Evolutionary conservation across 2,888 invertebrate genomes (phyloP).

Genomic region (Melanostoma mellinum): DNA sequence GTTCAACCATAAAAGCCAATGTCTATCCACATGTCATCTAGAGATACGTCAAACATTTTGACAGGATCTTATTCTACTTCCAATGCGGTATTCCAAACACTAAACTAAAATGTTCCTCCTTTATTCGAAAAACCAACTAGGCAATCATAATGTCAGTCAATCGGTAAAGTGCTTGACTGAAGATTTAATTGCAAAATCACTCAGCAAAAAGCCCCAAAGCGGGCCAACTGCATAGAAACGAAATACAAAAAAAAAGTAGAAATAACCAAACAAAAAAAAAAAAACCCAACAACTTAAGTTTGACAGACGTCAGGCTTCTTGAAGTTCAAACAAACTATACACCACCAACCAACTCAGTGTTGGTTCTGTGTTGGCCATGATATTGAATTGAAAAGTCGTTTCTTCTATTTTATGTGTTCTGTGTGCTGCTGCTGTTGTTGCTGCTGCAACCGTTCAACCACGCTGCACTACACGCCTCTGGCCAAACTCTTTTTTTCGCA

Average conservation of each 20-base stretch:
- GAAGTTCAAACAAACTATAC: conserved; percentile 47
- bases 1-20: conserved; percentile 50
- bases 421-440: conserved; percentile 1
- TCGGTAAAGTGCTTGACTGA: conserved; percentile 50
- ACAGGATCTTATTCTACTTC: conserved; percentile 45
- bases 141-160: conserved; percentile 34
- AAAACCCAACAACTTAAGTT: conserved; percentile 53
- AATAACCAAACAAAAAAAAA: not conserved
- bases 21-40: conserved; percentile 53
- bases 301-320: conserved; percentile 70
- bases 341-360: conserved; percentile 5
- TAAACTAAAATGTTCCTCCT: conserved; percentile 10
- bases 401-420: not conserved
- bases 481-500: conserved; percentile 28
- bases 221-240: no score
- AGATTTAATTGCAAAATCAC: conserved; percentile 70
- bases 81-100: conserved; percentile 38
- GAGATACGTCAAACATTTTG: conserved; percentile 53
- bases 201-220: conserved; percentile 26
- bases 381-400: conserved; percentile 56
- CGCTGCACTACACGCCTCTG: conserved; percentile 41
- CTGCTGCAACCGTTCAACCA: conserved; percentile 25
- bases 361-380: conserved; percentile 55
- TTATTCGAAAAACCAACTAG: not conserved
- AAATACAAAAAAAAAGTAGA: conserved; percentile 14